Conservation (phyloP, 2,888 invertebrate genomes). For the Elmis aenea region DNA sequence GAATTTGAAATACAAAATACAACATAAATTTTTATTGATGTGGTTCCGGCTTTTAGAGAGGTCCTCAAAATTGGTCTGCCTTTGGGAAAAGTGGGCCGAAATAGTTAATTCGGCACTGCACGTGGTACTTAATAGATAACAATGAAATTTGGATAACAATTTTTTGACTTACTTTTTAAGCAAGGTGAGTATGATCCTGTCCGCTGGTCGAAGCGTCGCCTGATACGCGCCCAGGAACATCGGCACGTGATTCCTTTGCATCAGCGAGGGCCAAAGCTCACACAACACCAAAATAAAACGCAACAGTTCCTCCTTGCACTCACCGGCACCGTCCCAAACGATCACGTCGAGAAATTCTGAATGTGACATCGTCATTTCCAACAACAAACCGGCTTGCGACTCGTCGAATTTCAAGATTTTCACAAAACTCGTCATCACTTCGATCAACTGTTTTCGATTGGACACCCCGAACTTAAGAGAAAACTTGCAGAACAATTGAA, state of each 20-base stretch:
- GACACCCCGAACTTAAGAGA: constrained; percentile 61
- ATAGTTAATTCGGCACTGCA: too few relatives aligned
- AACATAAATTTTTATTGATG: too few relatives aligned
- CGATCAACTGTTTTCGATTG: constrained; percentile 30
- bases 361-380: constrained; percentile 72
- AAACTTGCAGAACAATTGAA: constrained; percentile 59
- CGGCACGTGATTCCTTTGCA: constrained; percentile 67
- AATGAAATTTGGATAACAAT: too few relatives aligned
- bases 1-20: too few relatives aligned
- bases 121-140: too few relatives aligned
- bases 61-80: too few relatives aligned
- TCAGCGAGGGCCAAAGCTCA: constrained; percentile 57
- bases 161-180: constrained; percentile 65
- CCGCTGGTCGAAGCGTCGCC: constrained; percentile 64
- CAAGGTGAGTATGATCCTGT: constrained; percentile 65
- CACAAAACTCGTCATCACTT: constrained; percentile 54
- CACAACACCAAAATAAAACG: constrained; percentile 61
- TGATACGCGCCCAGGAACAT: constrained; percentile 73
- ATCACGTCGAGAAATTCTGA: constrained; percentile 71
- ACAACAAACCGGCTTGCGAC: constrained; percentile 52
- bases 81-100: too few relatives aligned
- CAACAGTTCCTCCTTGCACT: constrained; percentile 58
- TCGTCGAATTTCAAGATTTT: constrained; percentile 52
- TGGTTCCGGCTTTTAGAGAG: too few relatives aligned
- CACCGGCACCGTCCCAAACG: constrained; percentile 49